These are phyloP conservation scores for Monochamus alternatus DNA, from an alignment of 2,888 invertebrate genomes.

Conservation along the genomic window DNA sequence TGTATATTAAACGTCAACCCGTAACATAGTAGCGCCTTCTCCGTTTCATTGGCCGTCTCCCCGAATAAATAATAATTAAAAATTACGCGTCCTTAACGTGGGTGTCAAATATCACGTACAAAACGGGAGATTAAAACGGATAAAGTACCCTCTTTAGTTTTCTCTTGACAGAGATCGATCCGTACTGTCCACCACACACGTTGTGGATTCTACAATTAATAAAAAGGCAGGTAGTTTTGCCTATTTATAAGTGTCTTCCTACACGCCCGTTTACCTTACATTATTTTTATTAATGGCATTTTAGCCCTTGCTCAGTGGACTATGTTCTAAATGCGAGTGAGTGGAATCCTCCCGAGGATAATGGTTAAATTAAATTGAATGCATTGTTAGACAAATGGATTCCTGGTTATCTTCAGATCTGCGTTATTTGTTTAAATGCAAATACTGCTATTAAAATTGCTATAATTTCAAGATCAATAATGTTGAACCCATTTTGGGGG, in stretches of 20 bases:
- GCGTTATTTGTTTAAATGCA: neutral
- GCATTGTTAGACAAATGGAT: neutral
- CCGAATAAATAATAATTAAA: constrained; percentile 51
- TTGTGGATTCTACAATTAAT: constrained; percentile 61
- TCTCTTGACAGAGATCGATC: constrained; percentile 62
- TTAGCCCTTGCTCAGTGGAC: constrained; percentile 15
- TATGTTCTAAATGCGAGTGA: neutral
- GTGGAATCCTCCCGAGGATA: neutral
- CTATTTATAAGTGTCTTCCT: constrained; percentile 62
- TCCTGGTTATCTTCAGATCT: neutral
- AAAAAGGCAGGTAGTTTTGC: constrained; percentile 64
- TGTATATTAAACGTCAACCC: neutral
- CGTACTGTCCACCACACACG: constrained; percentile 63
- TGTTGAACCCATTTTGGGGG: too few relatives aligned
- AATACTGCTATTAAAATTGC: neutral
- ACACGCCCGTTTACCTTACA: constrained; percentile 36
- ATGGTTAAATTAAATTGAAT: neutral
- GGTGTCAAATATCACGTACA: constrained; percentile 62
- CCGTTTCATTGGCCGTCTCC: neutral
- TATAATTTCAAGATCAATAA: neutral
- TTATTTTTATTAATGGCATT: constrained; percentile 32
- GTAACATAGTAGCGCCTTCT: neutral
- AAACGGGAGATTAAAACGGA: constrained; percentile 57
- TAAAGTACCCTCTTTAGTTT: constrained; percentile 61
- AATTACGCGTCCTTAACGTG: constrained; percentile 57